phyloP scores from a whole-genome alignment of 2,888 invertebrate species.

The Orthosia cruda region DNA sequence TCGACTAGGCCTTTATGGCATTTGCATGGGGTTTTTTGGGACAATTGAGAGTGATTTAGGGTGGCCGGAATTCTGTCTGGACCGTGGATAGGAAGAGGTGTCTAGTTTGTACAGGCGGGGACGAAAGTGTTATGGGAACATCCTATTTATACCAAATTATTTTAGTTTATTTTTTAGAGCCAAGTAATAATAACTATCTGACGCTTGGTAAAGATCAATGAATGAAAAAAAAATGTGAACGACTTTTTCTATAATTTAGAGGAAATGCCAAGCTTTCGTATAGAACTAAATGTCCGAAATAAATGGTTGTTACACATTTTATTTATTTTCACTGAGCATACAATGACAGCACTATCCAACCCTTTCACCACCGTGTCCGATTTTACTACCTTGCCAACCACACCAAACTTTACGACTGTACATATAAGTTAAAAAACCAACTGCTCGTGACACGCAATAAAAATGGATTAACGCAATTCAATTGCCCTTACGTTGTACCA shows the following conservation, averaged over 20 bases:
- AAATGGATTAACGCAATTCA: constrained; percentile 89
- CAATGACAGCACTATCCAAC: constrained; percentile 13
- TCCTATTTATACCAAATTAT: neutral
- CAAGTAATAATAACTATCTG: neutral
- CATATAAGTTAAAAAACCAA: constrained; percentile 69
- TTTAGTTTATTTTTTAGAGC: neutral
- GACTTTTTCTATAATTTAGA: neutral
- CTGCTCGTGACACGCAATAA: constrained; percentile 89
- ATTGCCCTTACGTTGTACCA: constrained; percentile 71
- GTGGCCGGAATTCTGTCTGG: constrained; percentile 77
- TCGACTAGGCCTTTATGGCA: constrained; percentile 83
- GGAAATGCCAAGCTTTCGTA: neutral
- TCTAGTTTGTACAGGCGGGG: constrained; percentile 53
- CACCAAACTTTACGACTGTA: constrained; percentile 65
- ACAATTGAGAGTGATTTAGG: constrained; percentile 89
- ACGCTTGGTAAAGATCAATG: neutral
- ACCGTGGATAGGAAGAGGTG: constrained; percentile 62
- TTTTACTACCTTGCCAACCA: constrained; percentile 47
- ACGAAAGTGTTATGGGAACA: constrained; percentile 46
- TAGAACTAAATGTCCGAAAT: neutral
- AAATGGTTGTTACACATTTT: neutral
- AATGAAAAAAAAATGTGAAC: neutral
- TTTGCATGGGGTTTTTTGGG: constrained; percentile 85
- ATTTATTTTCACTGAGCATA: constrained; percentile 5
- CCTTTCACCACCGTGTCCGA: constrained; percentile 39